Evolutionary conservation across 2,888 invertebrate species (phyloP).

Genomic region (Clistopyga incitator): DNA sequence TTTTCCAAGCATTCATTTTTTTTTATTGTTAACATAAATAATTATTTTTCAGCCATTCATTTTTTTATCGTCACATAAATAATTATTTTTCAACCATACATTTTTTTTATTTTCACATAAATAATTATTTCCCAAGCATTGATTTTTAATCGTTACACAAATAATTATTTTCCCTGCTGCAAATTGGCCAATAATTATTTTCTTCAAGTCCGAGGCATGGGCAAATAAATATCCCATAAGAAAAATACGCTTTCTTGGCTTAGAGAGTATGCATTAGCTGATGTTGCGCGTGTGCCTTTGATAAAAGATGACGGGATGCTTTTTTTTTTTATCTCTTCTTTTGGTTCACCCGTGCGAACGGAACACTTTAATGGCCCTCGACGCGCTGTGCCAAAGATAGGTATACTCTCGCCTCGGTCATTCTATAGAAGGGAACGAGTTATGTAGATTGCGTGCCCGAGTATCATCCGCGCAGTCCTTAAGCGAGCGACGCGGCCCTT

Average conservation of each 20-base stretch:
- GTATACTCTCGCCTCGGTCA: conserved; percentile 7
- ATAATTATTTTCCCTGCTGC: no score
- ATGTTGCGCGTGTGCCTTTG: conserved; percentile 15
- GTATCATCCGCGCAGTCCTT: conserved; percentile 67
- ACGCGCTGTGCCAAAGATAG: conserved; percentile 7
- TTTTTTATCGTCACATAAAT: no score
- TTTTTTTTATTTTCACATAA: no score
- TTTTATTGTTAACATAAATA: no score
- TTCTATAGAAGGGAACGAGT: conserved; percentile 63
- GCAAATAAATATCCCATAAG: conserved; percentile 9
- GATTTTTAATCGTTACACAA: no score
- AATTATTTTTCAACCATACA: no score
- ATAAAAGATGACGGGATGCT: conserved; percentile 46
- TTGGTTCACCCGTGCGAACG: conserved; percentile 42
- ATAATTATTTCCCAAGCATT: no score
- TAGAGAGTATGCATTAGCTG: conserved; percentile 8
- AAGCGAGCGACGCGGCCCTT: conserved; percentile 55
- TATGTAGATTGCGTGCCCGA: conserved; percentile 70
- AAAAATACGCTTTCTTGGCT: conserved; percentile 19
- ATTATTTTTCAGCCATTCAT: no score
- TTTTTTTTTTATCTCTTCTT: conserved; percentile 29
- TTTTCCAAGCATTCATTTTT: no score
- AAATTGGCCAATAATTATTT: no score
- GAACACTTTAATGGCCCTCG: conserved; percentile 35
- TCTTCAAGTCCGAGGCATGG: background rate